A percentile compares a stretch with the other conserved stretches of the same genome.
Evolutionary conservation across 2,113 vertebrate genomes (phyloP).

Genomic region (Capreolus pygargus): DNA sequence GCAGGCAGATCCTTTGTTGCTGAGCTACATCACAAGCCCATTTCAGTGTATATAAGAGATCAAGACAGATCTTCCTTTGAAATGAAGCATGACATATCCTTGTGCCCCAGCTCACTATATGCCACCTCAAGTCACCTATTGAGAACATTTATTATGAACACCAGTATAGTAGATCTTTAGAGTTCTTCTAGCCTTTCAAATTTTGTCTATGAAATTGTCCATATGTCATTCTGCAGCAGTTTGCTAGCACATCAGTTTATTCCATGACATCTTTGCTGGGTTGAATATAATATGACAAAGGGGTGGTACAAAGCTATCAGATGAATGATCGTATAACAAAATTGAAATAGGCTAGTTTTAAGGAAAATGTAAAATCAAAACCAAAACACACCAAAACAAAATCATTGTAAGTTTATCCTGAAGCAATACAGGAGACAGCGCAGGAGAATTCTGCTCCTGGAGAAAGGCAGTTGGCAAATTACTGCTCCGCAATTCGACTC

Average conservation of each 20-base stretch:
- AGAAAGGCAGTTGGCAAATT: background rate
- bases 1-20: background rate
- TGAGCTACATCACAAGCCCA: background rate
- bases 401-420: background rate
- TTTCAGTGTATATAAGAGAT: background rate
- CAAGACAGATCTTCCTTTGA: background rate
- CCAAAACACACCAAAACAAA: background rate
- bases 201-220: background rate
- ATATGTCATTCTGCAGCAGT: background rate
- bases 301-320: background rate
- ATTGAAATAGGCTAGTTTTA: background rate
- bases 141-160: background rate
- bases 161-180: background rate
- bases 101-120: fast-evolving
- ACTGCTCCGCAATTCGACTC: background rate
- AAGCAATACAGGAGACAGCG: background rate
- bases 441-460: background rate
- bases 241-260: background rate
- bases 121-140: background rate
- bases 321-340: background rate
- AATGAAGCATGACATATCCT: background rate
- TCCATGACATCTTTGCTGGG: background rate
- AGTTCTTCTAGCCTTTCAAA: background rate
- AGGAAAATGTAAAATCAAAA: conserved; percentile 1
- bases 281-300: background rate